These are phyloP conservation scores for Anas platyrhynchos DNA, from an alignment of 2,113 vertebrate species.

Conservation along the genomic window DNA sequence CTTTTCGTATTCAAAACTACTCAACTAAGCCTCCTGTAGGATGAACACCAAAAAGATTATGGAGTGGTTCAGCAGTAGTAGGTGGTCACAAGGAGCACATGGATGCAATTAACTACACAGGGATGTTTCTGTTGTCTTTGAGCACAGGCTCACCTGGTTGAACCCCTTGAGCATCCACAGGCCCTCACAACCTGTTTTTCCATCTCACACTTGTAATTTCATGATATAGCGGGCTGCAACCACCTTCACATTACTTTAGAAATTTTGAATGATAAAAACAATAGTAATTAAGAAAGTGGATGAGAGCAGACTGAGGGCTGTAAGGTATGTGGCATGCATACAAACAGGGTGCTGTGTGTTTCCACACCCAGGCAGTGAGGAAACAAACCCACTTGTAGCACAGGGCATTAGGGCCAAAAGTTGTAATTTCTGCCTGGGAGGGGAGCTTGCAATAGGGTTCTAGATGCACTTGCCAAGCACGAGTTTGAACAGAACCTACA, in stretches of 20 bases:
- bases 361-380: neutral
- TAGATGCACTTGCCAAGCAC: neutral
- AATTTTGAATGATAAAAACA: neutral
- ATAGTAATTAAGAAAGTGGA: neutral
- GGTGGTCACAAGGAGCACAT: neutral
- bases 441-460: neutral
- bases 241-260: neutral
- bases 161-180: neutral
- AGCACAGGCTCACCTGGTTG: neutral
- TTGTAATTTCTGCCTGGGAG: rapidly evolving
- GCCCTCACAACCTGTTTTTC: neutral
- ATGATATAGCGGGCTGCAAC: neutral
- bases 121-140: neutral
- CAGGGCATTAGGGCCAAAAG: neutral
- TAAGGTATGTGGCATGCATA: rapidly evolving
- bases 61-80: neutral
- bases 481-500: neutral
- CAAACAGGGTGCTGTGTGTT: neutral
- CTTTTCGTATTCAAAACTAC: neutral
- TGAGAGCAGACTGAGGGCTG: neutral
- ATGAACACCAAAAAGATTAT: neutral
- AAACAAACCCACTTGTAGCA: neutral
- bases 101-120: neutral
- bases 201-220: neutral
- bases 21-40: neutral